phyloP scores from a whole-genome alignment of 2,113 vertebrate genomes.

The Rhagologus leucostigma region DNA sequence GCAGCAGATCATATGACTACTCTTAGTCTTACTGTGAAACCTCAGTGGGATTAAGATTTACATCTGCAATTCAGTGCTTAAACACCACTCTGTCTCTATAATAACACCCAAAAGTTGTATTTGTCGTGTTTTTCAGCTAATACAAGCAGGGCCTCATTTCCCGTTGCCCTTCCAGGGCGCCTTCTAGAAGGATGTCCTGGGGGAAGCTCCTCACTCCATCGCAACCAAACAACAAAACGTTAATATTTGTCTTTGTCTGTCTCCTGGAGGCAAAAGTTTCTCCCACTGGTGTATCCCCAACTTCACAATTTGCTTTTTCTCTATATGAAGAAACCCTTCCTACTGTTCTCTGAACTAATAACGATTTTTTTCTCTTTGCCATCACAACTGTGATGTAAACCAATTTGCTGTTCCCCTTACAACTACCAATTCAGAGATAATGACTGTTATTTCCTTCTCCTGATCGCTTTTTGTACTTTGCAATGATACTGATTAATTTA shows the following conservation, averaged over 20 bases:
- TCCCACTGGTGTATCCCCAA: not conserved
- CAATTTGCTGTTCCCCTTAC: not conserved
- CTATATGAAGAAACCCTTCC: not conserved
- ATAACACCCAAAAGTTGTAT: not conserved
- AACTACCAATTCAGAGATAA: not conserved
- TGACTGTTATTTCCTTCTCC: not conserved
- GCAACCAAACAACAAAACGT: not conserved
- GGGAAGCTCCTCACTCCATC: not conserved
- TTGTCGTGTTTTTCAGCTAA: not conserved
- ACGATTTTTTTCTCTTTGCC: not conserved
- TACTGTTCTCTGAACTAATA: not conserved
- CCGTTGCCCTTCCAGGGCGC: not conserved
- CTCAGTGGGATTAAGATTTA: not conserved
- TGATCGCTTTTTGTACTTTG: not conserved
- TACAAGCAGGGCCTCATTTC: accelerated
- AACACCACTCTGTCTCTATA: not conserved
- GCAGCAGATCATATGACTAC: not conserved
- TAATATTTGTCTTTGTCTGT: not conserved
- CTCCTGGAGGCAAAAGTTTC: not conserved
- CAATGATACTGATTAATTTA: not conserved
- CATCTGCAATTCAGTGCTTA: not conserved
- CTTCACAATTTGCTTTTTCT: not conserved
- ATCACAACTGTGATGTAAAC: not conserved
- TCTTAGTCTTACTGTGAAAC: not conserved
- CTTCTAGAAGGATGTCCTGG: not conserved